phyloP scores from a whole-genome alignment of 1,140 invertebrate species.

The Calycopis cecrops region DNA sequence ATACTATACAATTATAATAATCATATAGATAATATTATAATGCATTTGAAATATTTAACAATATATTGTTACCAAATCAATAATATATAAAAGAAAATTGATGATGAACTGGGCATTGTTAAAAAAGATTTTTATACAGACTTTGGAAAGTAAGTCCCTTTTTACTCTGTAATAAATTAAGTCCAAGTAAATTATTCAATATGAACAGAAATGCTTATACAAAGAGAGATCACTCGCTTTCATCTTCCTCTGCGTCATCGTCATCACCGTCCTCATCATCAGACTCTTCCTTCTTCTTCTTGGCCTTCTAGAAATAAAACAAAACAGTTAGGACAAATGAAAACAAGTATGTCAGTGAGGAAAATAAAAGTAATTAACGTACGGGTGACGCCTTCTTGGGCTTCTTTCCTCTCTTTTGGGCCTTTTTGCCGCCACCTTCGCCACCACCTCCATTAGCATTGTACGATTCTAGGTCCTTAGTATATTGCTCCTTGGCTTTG shows the following conservation, averaged over 20 bases:
- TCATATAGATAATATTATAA: conserved; percentile 10
- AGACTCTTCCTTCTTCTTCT: conserved; percentile 75
- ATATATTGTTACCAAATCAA: conserved; percentile 6
- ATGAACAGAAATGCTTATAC: conserved; percentile 67
- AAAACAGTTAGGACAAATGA: conserved; percentile 14
- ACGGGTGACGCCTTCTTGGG: conserved; percentile 70
- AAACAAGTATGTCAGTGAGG: background rate
- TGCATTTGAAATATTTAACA: conserved; percentile 10
- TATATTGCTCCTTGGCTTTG: conserved; percentile 91
- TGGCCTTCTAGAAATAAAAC: conserved; percentile 57
- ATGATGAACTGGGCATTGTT: conserved; percentile 9
- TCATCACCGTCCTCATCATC: conserved; percentile 71
- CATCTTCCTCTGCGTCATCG: conserved; percentile 70
- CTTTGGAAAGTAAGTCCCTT: conserved; percentile 71
- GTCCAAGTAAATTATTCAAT: conserved; percentile 75
- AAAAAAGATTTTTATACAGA: conserved; percentile 41
- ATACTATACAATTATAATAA: conserved; percentile 6
- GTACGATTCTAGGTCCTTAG: conserved; percentile 91
- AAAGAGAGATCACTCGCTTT: conserved; percentile 74
- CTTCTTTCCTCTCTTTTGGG: conserved; percentile 74
- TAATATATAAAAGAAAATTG: background rate
- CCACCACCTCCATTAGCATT: conserved; percentile 81
- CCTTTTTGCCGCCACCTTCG: conserved; percentile 68
- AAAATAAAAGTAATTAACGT: conserved; percentile 26
- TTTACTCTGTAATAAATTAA: conserved; percentile 76